These are phyloP conservation scores for Romanogobio albipinnatus DNA, from an alignment of 2,113 vertebrate species.

Conservation along the genomic window DNA sequence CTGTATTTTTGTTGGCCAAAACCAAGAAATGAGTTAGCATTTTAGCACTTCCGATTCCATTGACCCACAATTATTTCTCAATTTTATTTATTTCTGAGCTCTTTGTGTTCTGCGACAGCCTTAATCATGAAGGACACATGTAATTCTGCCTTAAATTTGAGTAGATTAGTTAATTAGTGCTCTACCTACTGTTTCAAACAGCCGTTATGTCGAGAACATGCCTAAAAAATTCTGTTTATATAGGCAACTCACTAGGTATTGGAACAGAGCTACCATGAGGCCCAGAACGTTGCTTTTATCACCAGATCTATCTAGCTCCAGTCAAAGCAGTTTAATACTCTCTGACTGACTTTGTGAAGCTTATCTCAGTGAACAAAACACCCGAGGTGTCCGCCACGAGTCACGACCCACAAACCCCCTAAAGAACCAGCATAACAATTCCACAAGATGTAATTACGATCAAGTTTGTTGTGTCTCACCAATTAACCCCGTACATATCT, in stretches of 20 bases:
- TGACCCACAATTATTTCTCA: no score
- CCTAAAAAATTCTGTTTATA: neutral
- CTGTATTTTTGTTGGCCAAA: no score
- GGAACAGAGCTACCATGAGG: neutral
- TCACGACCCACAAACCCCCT: constrained; percentile 14
- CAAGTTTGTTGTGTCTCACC: constrained; percentile 36
- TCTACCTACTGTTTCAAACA: neutral
- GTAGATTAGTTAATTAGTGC: neutral
- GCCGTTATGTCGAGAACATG: neutral
- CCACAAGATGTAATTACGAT: constrained; percentile 30
- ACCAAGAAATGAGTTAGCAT: no score
- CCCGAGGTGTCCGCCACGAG: constrained; percentile 10
- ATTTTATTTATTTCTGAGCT: no score
- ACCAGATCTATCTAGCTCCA: neutral
- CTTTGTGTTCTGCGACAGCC: neutral
- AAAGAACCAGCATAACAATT: constrained; percentile 24
- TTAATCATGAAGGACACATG: neutral
- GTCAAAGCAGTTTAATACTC: neutral
- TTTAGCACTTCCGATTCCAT: no score
- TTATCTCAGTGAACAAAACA: constrained; percentile 31
- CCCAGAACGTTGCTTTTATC: neutral
- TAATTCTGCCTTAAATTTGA: neutral
- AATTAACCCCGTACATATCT: constrained; percentile 49
- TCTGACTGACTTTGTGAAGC: neutral
- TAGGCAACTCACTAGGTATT: neutral